Conservation (phyloP, 2,888 invertebrate genomes). For the Acholoe squamosa region DNA sequence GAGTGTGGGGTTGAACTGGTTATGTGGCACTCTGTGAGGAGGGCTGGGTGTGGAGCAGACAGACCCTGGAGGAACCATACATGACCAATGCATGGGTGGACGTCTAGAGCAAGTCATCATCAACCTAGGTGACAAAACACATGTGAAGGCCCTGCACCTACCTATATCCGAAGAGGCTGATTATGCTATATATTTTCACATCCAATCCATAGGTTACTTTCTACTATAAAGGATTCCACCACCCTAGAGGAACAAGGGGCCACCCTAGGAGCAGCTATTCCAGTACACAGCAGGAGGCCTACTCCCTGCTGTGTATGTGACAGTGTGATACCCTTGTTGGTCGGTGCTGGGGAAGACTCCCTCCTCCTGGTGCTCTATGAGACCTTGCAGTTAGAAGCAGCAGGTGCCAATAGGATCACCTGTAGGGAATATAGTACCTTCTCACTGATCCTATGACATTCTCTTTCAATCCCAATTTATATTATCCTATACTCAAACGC, state of each 20-base stretch:
- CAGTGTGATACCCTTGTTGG: not conserved
- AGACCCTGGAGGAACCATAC: constrained; percentile 3
- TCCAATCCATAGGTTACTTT: not conserved
- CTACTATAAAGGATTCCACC: not conserved
- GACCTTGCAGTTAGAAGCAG: too few species aligned
- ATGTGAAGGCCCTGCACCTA: too few species aligned
- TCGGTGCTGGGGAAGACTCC: not conserved
- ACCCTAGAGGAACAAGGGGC: constrained; percentile 30
- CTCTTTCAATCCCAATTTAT: not conserved
- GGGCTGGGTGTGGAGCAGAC: not conserved
- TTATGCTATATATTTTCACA: not conserved
- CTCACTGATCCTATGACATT: not conserved
- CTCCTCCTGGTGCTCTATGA: not conserved
- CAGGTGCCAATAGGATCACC: too few species aligned
- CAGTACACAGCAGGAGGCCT: constrained; percentile 1
- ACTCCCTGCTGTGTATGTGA: not conserved
- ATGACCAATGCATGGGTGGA: not conserved
- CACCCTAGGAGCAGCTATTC: not conserved
- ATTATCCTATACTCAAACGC: not conserved
- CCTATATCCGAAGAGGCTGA: not conserved
- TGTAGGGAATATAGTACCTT: too few species aligned
- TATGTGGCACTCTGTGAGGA: not conserved
- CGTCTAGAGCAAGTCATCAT: not conserved
- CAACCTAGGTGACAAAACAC: not conserved
- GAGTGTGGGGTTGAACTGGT: not conserved